Evolutionary conservation across 2,113 vertebrate genomes (phyloP).

Genomic region (Taurulus bubalis): DNA sequence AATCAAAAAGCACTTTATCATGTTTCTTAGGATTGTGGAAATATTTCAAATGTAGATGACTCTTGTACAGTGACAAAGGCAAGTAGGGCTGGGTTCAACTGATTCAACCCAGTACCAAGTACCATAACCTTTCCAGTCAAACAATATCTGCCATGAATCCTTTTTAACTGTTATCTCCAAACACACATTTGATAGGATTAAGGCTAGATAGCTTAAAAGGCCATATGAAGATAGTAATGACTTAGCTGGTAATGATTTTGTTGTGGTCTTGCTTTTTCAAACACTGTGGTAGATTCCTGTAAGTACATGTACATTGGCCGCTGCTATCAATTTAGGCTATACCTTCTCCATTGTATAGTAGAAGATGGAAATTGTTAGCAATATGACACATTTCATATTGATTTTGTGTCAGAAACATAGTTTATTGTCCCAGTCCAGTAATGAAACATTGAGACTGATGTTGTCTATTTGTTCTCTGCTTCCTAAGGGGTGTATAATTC

Average conservation of each 20-base stretch:
- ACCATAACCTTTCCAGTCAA: background rate
- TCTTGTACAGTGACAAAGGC: too few relatives aligned
- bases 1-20: background rate
- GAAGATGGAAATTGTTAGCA: background rate
- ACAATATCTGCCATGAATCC: background rate
- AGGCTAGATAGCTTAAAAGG: background rate
- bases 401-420: background rate
- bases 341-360: background rate
- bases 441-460: background rate
- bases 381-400: background rate
- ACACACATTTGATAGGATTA: background rate
- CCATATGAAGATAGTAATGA: background rate
- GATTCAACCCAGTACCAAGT: background rate
- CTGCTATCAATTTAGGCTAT: background rate
- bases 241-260: background rate
- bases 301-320: too few relatives aligned
- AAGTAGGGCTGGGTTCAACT: background rate
- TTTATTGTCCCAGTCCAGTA: background rate
- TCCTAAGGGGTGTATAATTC: background rate
- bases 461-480: background rate
- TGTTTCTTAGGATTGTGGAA: background rate
- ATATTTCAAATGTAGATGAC: background rate
- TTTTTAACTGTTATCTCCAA: background rate
- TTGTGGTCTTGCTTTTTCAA: background rate
- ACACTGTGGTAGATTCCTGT: background rate